Base-by-base conservation (phyloP, 1,140 invertebrate species). In the Drosophila auraria region DNA sequence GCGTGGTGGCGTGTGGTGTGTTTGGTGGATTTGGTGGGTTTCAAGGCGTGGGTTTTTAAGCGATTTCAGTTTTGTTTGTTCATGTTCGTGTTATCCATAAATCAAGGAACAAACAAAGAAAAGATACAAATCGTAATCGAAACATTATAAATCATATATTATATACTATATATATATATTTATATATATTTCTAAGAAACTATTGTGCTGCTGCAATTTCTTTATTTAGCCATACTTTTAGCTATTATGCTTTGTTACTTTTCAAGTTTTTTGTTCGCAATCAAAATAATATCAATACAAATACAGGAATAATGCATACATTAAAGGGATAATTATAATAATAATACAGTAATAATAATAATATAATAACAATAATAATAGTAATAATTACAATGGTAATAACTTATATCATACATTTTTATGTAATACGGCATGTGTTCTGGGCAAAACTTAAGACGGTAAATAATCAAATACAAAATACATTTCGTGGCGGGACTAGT, bases 71-170 rank as follows among this genome's bases (percentile, higher is more conserved):
- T 50, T 75, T 50, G 36, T 33, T 25, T 54, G 36, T 30, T 30
- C 27, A 30, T 30, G 49, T 66, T 73, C 25, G 68, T 40, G 30
- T 73, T 72, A 72, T 73, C 38, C 61, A 40, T 72, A 42, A 84
- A 81, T 78, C 66, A 83, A 87, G 62, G 61, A 87, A 77, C 74
- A 79, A 86, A 87, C 76, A 80, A 87, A 78, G 83, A 87, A 87
- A 70, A 86, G 83, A 86, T 82, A 87, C 65, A 82, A 77, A 72
- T 82, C 63, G 76, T 77, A 69, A 84, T 82, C 63, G 78, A 65
- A 84, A 80, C 74, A 74, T 86, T 82, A 86, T 78, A 84, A 84
- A 81, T 84, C 73, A 86, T 62, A 80, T 83, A 63, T 27, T 54
- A 56, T 65, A 45, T 57, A 70, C 63, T 58, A 50, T 79, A 63